Base-by-base conservation (phyloP, 1,140 invertebrate genomes). In the Eufriesea mexicana region DNA sequence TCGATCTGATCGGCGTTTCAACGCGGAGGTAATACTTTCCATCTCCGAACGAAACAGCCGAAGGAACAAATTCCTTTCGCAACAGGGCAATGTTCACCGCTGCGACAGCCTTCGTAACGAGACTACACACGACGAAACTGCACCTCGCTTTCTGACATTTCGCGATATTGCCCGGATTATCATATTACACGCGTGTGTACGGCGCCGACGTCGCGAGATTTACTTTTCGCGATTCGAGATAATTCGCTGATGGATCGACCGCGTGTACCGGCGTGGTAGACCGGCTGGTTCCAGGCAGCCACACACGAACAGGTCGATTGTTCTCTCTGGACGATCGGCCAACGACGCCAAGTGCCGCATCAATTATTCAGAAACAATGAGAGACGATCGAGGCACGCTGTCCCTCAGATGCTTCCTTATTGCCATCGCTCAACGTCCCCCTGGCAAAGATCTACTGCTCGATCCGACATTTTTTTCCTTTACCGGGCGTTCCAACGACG, bases 321-420 rank as follows among this genome's bases (percentile, higher is more conserved):
- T 79, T 87, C 78, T 45, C 54, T 49, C 45, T 14, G 61, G 45
- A 71, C 79, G 73, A 78, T 42, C 67, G 80, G 49, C 25, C 20
- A 55, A 45, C 66, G n/a, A 61, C 61, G 64, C 55, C n/a, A n/a
- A 78, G 59, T 70, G 82, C 66, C n/a, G 77, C 83, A 89, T 91
- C 89, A 86, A 89, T 92, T 91, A 92, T 92, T 91, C 89, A 89
- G 90, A 82, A 92, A 92, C 89, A 91, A 91, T 91, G 83, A 88
- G n/a, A 77, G 59, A 79, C 42, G 71, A 88, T 79, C 70, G 25
- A 55, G 73, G 16, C 64, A 49, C 62, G 18, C 55, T 18, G 47
- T 67, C 59, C 16, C 70, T 49, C 42, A 25, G 35, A 35, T 28
- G 61, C 61, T 87, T 87, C 87, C 79, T 79, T 73, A 82, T 82